Base-by-base conservation (phyloP, 1,140 invertebrate genomes). In the Lanistes nyassanus region DNA sequence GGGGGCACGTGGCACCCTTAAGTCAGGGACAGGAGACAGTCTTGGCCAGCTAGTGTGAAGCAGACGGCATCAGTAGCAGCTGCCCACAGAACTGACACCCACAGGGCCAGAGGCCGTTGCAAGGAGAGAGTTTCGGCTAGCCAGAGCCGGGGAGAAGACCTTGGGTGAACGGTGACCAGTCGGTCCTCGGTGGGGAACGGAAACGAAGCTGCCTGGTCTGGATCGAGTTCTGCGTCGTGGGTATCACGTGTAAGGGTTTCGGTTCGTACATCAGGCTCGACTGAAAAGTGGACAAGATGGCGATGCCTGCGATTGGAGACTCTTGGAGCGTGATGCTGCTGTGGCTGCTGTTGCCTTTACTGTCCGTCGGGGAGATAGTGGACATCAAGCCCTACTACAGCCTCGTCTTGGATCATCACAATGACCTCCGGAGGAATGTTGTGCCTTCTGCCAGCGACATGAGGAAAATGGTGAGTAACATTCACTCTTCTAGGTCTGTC, bases 361-460 rank as follows among this genome's bases (percentile, higher is more conserved):
- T 31, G n/a, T 55, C 37, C 1, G 3, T 4, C 31, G 53, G 34
- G 6, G 70, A 72, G 34, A 3, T 42, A 37, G 70, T 72, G 70
- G 70, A 72, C 55, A 72, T 72, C 55, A 60, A 62, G 70, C 70
- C 70, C 16, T 72, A 58, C 56, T 72, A 72, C 70, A 72, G 26
- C 70, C 34, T 62, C 55, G 60, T 72, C 56, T 34, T 72, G 16
- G 55, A 72, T 34, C 31, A 62, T 4, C 70, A 72, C 70, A 72
- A 72, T 37, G 37, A 72, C 23, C 70, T 72, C 51, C 31, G 70
- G 36, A 72, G 56, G 56, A 34, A 7, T 11, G 70, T 60, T 13
- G 21, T 37, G 2, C 70, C 70, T 2, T 11, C 70, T 23, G 70
- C 70, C 9, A 39, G 34, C 31, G 70, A 72, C 70, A 72, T 72